A percentile compares a stretch with the other conserved stretches of the same genome.
Evolutionary conservation across 2,888 invertebrate species (phyloP).

Genomic region (Nowickia ferox): DNA sequence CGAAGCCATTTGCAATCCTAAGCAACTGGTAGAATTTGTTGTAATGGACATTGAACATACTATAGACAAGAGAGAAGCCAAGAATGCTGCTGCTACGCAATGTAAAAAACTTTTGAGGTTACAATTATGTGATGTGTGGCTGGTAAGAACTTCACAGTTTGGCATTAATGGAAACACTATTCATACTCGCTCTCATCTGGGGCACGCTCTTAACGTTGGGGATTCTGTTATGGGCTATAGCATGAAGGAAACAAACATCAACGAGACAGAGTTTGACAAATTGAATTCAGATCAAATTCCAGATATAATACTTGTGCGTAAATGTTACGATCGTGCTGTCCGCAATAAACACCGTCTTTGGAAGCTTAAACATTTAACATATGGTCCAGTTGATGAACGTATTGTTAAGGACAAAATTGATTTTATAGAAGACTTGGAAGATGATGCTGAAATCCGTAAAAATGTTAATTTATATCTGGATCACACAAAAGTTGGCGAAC

Average conservation of each 20-base stretch:
- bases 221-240: conserved; percentile 97
- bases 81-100: conserved; percentile 93
- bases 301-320: conserved; percentile 97
- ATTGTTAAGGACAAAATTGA: conserved; percentile 93
- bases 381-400: conserved; percentile 87
- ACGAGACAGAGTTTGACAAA: conserved; percentile 94
- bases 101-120: conserved; percentile 94
- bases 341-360: conserved; percentile 91
- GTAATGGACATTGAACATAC: conserved; percentile 96
- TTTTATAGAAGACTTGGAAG: conserved; percentile 98
- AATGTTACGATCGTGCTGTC: conserved; percentile 89
- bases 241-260: conserved; percentile 94
- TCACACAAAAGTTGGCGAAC: conserved; percentile 83
- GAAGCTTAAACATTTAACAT: conserved; percentile 95
- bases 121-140: conserved; percentile 95
- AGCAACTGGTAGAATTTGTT: conserved; percentile 94
- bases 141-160: conserved; percentile 93
- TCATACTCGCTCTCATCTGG: conserved; percentile 96
- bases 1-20: conserved; percentile 93
- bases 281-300: conserved; percentile 88
- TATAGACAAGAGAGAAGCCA: conserved; percentile 86
- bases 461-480: conserved; percentile 96
- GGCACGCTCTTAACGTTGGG: conserved; percentile 95
- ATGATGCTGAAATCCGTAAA: conserved; percentile 94
- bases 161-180: conserved; percentile 92